Conservation (phyloP, 2,888 invertebrate species). For the Lumbricus terrestris region DNA sequence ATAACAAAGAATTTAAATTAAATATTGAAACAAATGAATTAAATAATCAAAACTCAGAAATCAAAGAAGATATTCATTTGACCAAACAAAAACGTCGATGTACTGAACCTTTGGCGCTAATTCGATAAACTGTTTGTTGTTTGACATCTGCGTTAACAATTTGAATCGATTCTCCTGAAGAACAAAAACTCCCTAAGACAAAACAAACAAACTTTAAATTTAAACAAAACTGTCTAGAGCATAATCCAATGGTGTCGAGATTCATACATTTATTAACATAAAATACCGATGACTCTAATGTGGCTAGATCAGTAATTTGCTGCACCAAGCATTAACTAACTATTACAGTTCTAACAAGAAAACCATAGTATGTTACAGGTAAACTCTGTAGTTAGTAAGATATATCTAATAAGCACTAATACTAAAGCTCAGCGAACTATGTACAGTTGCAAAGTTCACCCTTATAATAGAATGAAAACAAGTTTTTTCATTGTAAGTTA, state of each 20-base stretch:
- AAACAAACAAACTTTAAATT: slow-evolving; percentile 8
- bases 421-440: no score
- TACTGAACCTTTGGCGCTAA: slow-evolving; percentile 76
- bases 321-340: no score
- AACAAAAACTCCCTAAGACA: slow-evolving; percentile 86
- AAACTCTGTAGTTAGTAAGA: no score
- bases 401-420: no score
- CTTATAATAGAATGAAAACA: no score
- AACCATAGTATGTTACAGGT: no score
- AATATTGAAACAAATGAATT: neutral
- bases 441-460: no score
- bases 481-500: no score
- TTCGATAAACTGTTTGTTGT: slow-evolving; percentile 85
- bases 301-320: neutral
- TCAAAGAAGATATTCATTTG: neutral
- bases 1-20: neutral
- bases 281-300: neutral
- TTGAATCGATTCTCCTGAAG: slow-evolving; percentile 92
- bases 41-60: slow-evolving; percentile 4
- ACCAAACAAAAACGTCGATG: neutral
- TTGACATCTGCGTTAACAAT: slow-evolving; percentile 82
- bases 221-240: neutral
- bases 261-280: no score
- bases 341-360: no score
- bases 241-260: no score